Evolutionary conservation across 2,888 invertebrate genomes (phyloP), one percentile per base, ranked within the genome.

Genomic region (Esperia sulphurella): DNA sequence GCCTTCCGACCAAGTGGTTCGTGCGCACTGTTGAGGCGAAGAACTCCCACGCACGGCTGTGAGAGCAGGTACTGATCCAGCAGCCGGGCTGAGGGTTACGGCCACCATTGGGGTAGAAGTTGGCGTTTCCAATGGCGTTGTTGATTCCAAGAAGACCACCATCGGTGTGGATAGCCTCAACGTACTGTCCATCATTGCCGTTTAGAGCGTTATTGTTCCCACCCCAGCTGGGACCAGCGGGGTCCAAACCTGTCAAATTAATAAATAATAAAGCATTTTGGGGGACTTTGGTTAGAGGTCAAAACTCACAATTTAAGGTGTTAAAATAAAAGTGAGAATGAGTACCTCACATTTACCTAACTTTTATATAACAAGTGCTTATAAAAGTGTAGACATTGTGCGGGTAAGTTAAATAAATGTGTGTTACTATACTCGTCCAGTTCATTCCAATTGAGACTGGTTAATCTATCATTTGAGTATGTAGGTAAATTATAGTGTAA

Each of bases 91-190:
- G 85, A 3, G 71, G 68, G 54, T 71, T 68, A 5, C 68, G 70
- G 40, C 83, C 86, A 0, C 84, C 85, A 53, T 87, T 87, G 5
- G 83, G 83, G 58, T 85, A 89, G 64, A 86, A 88, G 60, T 86
- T 79, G 9, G 72, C 67, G 41, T 82, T 38, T 6, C 68, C 78
- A 29, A 79, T 70, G 1, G 67, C 63, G 44, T 75, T 62, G 47
- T 72, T 71, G 51, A 84, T 81, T 13, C 87, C 88, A 4, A 82
- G 68, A 0, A 65, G 44, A 5, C 78, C 71, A 21, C 79, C 79
- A 31, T 87, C 80, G 0, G 86, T 86, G 54, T 88, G 86, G 35
- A 87, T 85, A 1, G 70, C 61, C 55, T 88, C 87, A 0, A 87
- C 85, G 49, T 82, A 80, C 41, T 50, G 56, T 8, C 77, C 87